Base-by-base conservation (phyloP, 2,888 invertebrate genomes). In the Drosophila meridiana region DNA sequence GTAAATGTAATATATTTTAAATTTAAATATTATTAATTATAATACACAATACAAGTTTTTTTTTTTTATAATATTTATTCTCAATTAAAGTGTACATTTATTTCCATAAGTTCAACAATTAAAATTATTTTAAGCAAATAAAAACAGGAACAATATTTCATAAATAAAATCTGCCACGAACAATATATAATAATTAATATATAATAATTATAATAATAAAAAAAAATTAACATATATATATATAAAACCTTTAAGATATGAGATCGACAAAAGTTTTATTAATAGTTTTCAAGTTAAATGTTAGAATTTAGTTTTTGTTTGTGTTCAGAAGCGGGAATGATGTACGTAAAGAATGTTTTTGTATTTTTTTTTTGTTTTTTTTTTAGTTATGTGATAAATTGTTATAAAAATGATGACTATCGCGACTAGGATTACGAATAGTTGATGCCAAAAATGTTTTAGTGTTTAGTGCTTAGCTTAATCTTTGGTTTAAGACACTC, bases 401-500 rank as follows among this genome's bases (percentile, higher is more conserved):
- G 3, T 32, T 11, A 26, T 26, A 58, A 45, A 11, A 13, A 28
- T 5, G 30, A 13, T 42, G 45, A 13, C 14, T 40, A 30, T 32
- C 38, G 58, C 59, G 76, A 77, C 69, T 77, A 63, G 76, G 67
- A 47, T 34, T 53, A 63, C 58, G 60, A 52, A 30, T 60, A 36
- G 42, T 26, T 53, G 9, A 48, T 48, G 52, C 48, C 45, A 67
- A 72, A 50, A 57, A 48, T 38, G 9, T 38, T 59, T 66, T 47
- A 36, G 59, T 47, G 58, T 45, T 32, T 38, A 53, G 67, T 71
- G 59, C 70, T 78, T 79, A 86, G 83, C 71, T 71, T 85, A 82
- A 70, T 61, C 76, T 84, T 84, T 84, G 80, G 85, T 82, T 60
- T 76, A 87, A 85, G 84, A 88, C 86, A 85, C 84, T 75, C 69